Conservation (phyloP, 2,113 vertebrate species). For the Dicerorhinus sumatrensis region DNA sequence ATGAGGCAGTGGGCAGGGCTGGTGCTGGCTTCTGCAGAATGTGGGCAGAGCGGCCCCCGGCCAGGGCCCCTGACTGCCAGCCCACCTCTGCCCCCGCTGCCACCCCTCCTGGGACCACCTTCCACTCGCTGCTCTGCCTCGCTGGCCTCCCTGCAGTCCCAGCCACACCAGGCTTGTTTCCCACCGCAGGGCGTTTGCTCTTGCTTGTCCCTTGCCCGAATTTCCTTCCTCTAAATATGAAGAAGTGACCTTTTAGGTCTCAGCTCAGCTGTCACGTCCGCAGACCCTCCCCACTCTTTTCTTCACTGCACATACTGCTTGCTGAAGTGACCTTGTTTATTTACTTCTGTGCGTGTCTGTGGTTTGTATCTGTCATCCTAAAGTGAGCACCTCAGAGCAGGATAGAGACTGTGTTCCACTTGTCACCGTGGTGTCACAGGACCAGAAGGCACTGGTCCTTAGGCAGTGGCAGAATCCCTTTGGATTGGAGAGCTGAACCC, state of each 20-base stretch:
- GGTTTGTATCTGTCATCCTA: background rate
- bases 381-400: background rate
- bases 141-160: background rate
- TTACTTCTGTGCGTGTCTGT: background rate
- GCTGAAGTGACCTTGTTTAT: background rate
- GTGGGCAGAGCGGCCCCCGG: background rate
- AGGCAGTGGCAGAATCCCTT: background rate
- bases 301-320: background rate
- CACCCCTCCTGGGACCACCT: too few relatives aligned
- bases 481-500: background rate
- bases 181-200: background rate
- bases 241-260: background rate
- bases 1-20: background rate
- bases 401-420: background rate
- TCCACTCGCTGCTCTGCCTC: fast-evolving
- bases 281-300: background rate
- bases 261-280: background rate
- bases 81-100: background rate
- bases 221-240: background rate
- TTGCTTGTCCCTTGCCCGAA: fast-evolving
- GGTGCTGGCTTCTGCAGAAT: background rate
- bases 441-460: fast-evolving
- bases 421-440: fast-evolving
- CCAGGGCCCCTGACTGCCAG: background rate
- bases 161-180: background rate